Base-by-base conservation (phyloP, 2,113 vertebrate species). In the Marmota monax region DNA sequence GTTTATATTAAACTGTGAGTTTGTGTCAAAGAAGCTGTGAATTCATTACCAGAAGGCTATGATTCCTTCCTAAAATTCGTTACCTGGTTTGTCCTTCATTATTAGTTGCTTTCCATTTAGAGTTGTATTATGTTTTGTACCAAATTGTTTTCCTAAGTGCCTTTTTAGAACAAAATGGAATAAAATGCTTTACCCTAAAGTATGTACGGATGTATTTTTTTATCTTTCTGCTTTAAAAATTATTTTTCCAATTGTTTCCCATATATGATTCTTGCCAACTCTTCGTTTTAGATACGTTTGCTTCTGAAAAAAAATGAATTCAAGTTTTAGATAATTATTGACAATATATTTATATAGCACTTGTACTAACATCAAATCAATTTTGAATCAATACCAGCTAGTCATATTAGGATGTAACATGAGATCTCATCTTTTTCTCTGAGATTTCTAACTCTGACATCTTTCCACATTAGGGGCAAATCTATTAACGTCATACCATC, bases 11-110 rank as follows among this genome's bases (percentile, higher is more conserved):
- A 97, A 95, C 97, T 76, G 72, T 80, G 96, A 96, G 82, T 90
- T 79, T 88, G 92, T 97, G 94, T 96, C 97, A 96, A 79, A 87
- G 90, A 97, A 97, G 93, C 96, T 97, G 97, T 94, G 96, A 97
- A 94, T 95, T 96, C 88, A 63, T 96, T 94, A 97, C 65, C 51
- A 96, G 78, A 80, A 97, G 74, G 51, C 92, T 92, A 73, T 65
- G 63, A 67, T 95, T 90, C 82, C 0, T 27, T 67, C 84, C 88
- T 94, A 90, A 91, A 97, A 92, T 84, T 69, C 32, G 48, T 90
- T 95, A 94, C 90, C 82, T 92, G 42, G 27, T 88, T 83, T 90
- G 63, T 79, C 56, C 73, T 96, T 85, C 63, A 13, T 96, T 53
- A 74, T 91, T 74, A 84, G 76, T 63, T 58, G 27, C 16, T 92